These are phyloP conservation scores for Nebria salina DNA, from an alignment of 2,888 invertebrate genomes.

Conservation along the genomic window DNA sequence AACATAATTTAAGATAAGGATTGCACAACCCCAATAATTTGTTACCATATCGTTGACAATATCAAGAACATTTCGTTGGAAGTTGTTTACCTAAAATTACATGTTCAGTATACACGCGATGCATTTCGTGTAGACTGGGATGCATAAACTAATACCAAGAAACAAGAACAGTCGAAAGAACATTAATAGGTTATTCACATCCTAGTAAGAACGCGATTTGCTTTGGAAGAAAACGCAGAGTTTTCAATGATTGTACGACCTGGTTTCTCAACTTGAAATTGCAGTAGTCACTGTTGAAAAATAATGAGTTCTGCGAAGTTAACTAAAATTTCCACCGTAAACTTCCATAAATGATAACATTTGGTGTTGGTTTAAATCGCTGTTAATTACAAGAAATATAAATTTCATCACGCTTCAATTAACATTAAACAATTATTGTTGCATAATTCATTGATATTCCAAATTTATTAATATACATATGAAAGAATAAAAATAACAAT, in stretches of 20 bases:
- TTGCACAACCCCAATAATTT: neutral
- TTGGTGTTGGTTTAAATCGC: too few species aligned
- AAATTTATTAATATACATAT: too few species aligned
- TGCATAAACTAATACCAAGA: neutral
- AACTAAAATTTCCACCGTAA: neutral
- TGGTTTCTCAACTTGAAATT: neutral
- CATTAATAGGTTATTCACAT: slow-evolving; percentile 1
- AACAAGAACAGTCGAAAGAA: neutral
- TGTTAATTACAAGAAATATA: too few species aligned
- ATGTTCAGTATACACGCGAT: neutral
- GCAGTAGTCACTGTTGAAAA: neutral
- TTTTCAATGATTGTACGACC: neutral
- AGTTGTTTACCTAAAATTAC: neutral
- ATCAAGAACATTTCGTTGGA: neutral
- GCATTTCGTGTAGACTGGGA: neutral
- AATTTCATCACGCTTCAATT: too few species aligned
- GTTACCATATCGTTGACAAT: neutral
- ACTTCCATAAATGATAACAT: neutral
- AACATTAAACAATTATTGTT: too few species aligned
- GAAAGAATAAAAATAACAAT: too few species aligned
- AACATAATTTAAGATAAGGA: neutral
- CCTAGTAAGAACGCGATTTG: neutral
- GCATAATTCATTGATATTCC: too few species aligned
- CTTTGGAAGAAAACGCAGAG: neutral
- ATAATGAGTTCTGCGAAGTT: neutral